phyloP scores from a whole-genome alignment of 37 sponge, comb jelly and placozoan species.

The Halichondria panicea region DNA sequence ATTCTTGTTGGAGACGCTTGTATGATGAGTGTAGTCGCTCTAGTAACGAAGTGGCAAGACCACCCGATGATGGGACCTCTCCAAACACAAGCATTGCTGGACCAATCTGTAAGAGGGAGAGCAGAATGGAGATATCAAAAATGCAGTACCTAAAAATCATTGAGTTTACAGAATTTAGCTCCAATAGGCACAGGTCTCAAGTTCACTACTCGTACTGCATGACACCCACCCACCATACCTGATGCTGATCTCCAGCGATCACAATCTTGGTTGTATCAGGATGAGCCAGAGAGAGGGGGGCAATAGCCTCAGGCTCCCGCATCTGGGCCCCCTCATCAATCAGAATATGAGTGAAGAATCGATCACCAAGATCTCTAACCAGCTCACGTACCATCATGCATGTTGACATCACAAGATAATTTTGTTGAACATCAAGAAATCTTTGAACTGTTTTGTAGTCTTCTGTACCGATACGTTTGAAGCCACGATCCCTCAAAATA shows the following conservation, averaged over 20 bases:
- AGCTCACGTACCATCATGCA: constrained; percentile 4
- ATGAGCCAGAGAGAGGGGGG: constrained; percentile 44
- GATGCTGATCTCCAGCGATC: constrained; percentile 69
- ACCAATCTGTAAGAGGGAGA: constrained; percentile 80
- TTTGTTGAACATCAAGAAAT: neutral
- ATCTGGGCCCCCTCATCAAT: constrained; percentile 69
- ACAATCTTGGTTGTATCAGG: constrained; percentile 47
- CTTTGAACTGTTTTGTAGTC: too few species aligned
- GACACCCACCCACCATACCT: constrained; percentile 18
- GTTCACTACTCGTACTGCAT: too few species aligned
- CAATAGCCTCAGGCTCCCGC: constrained; percentile 57
- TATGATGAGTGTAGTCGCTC: constrained; percentile 46
- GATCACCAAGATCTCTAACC: neutral
- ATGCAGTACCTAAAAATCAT: too few species aligned
- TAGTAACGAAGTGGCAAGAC: constrained; percentile 52
- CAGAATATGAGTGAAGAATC: constrained; percentile 70
- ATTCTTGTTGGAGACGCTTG: neutral
- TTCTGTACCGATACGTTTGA: too few species aligned
- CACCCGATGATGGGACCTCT: constrained; percentile 39
- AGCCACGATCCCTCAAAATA: too few species aligned
- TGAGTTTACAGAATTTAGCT: too few species aligned
- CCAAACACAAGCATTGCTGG: constrained; percentile 68
- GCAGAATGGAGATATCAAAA: too few species aligned
- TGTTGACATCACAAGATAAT: constrained; percentile 21
- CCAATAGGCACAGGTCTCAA: too few species aligned